Conservation (phyloP, 2,888 invertebrate genomes). For the Podabrus alpinus region DNA sequence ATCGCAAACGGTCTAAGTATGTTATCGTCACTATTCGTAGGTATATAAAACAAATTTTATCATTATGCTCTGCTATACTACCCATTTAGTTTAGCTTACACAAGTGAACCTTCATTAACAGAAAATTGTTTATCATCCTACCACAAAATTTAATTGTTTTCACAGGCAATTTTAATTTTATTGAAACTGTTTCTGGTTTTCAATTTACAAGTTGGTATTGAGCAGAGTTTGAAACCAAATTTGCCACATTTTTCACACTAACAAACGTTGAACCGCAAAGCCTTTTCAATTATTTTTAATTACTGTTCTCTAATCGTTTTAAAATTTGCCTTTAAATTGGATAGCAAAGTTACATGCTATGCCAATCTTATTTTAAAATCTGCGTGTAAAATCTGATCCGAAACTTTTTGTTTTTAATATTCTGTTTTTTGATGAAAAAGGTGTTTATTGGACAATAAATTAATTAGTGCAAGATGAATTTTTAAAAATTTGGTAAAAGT, state of each 20-base stretch:
- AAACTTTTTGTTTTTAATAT: neutral
- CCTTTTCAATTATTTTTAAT: constrained; percentile 13
- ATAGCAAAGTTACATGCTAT: constrained; percentile 8
- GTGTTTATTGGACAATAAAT: too few species aligned
- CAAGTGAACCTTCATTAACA: neutral
- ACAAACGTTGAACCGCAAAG: constrained; percentile 5
- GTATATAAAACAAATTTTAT: neutral
- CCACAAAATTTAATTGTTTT: neutral
- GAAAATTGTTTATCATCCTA: neutral
- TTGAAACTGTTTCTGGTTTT: neutral
- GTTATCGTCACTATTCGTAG: neutral
- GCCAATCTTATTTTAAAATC: neutral
- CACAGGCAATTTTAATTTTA: neutral
- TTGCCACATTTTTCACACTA: constrained; percentile 5
- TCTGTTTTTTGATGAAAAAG: neutral
- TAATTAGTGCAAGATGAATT: too few species aligned
- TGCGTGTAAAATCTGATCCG: neutral
- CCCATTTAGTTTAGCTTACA: neutral
- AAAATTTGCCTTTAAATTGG: constrained; percentile 7
- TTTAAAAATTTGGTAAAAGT: too few species aligned
- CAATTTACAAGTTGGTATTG: neutral
- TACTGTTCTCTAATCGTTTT: constrained; percentile 6
- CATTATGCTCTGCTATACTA: neutral
- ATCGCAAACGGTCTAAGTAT: neutral
- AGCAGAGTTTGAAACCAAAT: neutral